Conservation (phyloP, 2,113 vertebrate genomes). For the Sorex fumeus region DNA sequence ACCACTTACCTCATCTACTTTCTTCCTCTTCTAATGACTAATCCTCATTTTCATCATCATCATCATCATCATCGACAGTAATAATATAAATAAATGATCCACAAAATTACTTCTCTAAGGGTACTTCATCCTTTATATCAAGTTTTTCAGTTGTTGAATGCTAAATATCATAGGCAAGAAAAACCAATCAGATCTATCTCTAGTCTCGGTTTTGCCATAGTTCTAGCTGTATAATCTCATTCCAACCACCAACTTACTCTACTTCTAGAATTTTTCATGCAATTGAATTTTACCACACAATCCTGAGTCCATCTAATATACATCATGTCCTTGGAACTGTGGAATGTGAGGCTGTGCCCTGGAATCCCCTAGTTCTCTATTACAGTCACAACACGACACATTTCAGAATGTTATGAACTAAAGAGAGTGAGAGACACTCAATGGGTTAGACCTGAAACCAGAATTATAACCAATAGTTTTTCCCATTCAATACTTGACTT, state of each 20-base stretch:
- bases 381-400: not conserved
- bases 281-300: not conserved
- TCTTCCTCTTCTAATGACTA: conserved; percentile 14
- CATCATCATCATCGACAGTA: not conserved
- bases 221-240: not conserved
- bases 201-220: not conserved
- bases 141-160: not conserved
- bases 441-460: conserved; percentile 6
- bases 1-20: not conserved
- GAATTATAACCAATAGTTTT: conserved; percentile 8
- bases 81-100: not conserved
- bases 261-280: not conserved
- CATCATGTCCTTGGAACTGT: not conserved
- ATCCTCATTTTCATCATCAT: not conserved
- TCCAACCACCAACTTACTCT: not conserved
- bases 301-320: not conserved
- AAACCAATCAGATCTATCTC: not conserved
- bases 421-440: not conserved
- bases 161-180: not conserved
- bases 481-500: not conserved
- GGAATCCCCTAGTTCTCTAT: not conserved
- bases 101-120: not conserved
- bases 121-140: not conserved
- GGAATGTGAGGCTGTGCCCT: not conserved
- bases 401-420: conserved; percentile 17